phyloP scores from a whole-genome alignment of 2,797 vertebrate species.

The Halcyon badia region DNA sequence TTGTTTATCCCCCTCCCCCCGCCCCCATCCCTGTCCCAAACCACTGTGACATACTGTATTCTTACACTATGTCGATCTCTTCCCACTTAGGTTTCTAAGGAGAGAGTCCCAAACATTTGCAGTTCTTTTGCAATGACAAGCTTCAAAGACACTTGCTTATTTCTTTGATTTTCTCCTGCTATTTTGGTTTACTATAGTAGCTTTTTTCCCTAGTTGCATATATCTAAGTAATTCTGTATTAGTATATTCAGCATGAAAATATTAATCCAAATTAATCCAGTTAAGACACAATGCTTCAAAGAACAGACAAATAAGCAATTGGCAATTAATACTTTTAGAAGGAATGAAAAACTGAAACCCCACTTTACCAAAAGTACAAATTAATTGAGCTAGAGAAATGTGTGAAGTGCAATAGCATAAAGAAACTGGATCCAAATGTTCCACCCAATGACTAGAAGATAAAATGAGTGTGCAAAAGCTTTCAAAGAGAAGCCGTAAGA shows the following conservation, averaged over 20 bases:
- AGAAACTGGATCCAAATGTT: background rate
- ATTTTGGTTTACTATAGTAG: constrained; percentile 47
- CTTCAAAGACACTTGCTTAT: background rate
- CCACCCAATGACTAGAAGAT: background rate
- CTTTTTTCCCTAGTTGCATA: background rate
- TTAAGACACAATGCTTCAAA: background rate
- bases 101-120: background rate
- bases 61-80: constrained; percentile 20
- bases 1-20: background rate
- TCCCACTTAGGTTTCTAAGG: background rate
- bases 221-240: background rate
- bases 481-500: background rate
- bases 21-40: background rate
- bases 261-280: constrained; percentile 59
- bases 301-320: background rate
- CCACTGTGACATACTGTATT: background rate
- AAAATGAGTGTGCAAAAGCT: background rate
- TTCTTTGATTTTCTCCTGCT: constrained; percentile 1
- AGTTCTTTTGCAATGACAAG: background rate
- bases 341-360: background rate
- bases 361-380: background rate
- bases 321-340: background rate
- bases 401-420: background rate
- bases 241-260: constrained; percentile 22
- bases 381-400: background rate